Conservation (phyloP, 2,888 invertebrate species). For the Caenorhabditis macrosperma region DNA sequence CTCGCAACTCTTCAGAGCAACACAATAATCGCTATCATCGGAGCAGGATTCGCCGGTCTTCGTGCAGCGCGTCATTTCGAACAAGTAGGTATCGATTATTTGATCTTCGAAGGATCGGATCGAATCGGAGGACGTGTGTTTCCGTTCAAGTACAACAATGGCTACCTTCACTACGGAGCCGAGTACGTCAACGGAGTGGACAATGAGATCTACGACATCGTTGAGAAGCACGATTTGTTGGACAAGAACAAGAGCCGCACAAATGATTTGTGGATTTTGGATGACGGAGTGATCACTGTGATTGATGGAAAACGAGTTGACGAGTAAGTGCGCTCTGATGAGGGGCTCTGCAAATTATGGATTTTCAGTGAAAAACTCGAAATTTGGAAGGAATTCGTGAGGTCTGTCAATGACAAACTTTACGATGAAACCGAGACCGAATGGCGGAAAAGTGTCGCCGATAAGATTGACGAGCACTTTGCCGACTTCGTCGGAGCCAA, state of each 20-base stretch:
- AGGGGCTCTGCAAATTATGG: neutral
- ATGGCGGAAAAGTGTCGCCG: neutral
- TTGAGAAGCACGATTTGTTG: conserved; percentile 37
- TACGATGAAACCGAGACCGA: neutral
- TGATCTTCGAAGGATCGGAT: conserved; percentile 69
- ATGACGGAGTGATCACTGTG: conserved; percentile 32
- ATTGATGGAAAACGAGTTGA: conserved; percentile 54
- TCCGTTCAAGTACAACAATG: conserved; percentile 67
- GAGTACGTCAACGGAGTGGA: conserved; percentile 75
- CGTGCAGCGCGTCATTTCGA: conserved; percentile 59
- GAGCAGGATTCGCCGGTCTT: conserved; percentile 65
- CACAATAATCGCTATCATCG: conserved; percentile 50
- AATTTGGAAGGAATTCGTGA: conserved; percentile 19
- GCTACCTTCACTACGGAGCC: conserved; percentile 75
- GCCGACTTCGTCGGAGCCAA: neutral
- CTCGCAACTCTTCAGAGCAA: conserved; percentile 1
- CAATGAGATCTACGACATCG: conserved; percentile 73
- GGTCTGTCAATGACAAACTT: neutral
- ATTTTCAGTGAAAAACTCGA: conserved; percentile 29
- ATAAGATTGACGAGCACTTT: conserved; percentile 21
- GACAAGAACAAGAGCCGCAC: conserved; percentile 17
- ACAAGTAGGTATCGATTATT: conserved; percentile 48
- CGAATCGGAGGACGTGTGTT: conserved; percentile 74
- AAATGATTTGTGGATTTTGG: conserved; percentile 39
- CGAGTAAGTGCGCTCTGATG: neutral